phyloP scores from a whole-genome alignment of 2,113 vertebrate species.

The Limanda limanda region DNA sequence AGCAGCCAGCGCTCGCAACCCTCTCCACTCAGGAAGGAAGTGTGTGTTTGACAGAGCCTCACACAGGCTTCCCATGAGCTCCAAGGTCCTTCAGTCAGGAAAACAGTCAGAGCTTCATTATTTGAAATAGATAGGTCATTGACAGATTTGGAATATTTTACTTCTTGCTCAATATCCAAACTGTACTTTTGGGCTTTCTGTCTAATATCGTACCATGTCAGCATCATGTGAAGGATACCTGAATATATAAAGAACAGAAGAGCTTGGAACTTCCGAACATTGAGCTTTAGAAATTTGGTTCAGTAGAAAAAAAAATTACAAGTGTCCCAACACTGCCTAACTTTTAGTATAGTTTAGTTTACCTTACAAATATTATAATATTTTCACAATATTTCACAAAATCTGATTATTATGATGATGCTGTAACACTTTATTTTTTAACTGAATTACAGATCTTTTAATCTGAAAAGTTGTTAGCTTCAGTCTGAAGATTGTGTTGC shows the following conservation, averaged over 20 bases:
- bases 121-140: slow-evolving; percentile 46
- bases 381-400: too few species aligned
- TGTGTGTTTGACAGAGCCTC: slow-evolving; percentile 52
- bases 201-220: neutral
- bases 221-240: neutral
- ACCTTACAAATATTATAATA: too few species aligned
- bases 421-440: too few species aligned
- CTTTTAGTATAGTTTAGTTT: too few species aligned
- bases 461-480: too few species aligned
- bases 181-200: slow-evolving; percentile 7
- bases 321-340: neutral
- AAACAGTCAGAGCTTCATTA: slow-evolving; percentile 40
- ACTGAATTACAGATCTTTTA: too few species aligned
- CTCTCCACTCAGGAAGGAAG: slow-evolving; percentile 67
- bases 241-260: neutral
- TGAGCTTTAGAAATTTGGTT: neutral
- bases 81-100: slow-evolving; percentile 37
- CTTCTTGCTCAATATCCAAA: neutral
- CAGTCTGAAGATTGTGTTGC: too few species aligned
- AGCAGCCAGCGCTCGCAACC: slow-evolving; percentile 34
- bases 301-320: neutral
- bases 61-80: slow-evolving; percentile 56
- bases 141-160: slow-evolving; percentile 1
- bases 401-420: too few species aligned
- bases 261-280: too few species aligned